These are phyloP conservation scores for Athetis lepigone DNA, from an alignment of 2,888 invertebrate genomes.

Conservation along the genomic window DNA sequence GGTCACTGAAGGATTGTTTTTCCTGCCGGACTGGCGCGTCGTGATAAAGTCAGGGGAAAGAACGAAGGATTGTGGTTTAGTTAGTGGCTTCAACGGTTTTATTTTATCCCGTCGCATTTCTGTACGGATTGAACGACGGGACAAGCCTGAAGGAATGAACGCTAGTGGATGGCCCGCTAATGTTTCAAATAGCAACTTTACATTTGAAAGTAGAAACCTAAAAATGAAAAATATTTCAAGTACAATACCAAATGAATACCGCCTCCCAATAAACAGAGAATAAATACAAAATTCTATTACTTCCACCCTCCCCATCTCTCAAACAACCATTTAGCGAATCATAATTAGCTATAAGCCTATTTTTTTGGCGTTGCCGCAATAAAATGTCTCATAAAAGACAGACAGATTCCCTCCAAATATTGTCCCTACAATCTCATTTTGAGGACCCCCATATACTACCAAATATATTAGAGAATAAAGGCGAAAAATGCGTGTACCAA, in stretches of 20 bases:
- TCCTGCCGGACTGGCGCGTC: no score
- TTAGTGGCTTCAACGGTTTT: no score
- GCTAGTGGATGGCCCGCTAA: no score
- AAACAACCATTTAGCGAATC: conserved; percentile 33
- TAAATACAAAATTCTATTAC: conserved; percentile 13
- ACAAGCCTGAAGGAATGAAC: no score
- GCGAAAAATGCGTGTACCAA: conserved; percentile 43
- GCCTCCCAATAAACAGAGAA: background rate
- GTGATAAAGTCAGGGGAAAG: no score
- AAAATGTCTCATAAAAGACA: conserved; percentile 38
- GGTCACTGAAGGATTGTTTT: no score
- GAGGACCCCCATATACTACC: conserved; percentile 25
- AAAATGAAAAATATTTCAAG: background rate
- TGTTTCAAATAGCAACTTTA: no score
- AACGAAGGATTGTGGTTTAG: no score
- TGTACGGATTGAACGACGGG: no score
- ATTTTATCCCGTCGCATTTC: no score
- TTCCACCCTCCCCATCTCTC: background rate
- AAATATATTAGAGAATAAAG: conserved; percentile 46
- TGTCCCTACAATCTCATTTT: conserved; percentile 32
- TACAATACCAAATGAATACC: background rate
- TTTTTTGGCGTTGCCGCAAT: conserved; percentile 33
- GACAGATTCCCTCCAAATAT: conserved; percentile 38
- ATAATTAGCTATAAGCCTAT: conserved; percentile 41
- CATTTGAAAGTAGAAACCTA: no score